A percentile compares a stretch with the other conserved stretches of the same genome.
These are phyloP conservation scores for Cacoxenus indagator DNA, from an alignment of 2,888 invertebrate species.

Conservation along the genomic window DNA sequence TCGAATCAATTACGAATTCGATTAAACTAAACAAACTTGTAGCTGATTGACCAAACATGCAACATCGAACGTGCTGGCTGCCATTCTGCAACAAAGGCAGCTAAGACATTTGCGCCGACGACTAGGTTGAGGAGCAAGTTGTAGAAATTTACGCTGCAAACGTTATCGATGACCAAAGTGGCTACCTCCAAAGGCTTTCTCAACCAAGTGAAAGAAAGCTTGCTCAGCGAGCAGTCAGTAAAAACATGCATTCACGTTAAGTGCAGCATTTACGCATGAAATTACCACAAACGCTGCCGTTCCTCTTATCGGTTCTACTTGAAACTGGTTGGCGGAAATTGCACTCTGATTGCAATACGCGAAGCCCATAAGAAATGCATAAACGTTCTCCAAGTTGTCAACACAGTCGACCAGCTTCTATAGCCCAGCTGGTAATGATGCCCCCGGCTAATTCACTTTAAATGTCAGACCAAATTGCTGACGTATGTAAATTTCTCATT, in stretches of 20 bases:
- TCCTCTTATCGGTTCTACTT: not conserved
- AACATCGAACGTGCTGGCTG: constrained; percentile 25
- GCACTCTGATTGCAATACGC: constrained; percentile 2
- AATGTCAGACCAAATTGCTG: constrained; percentile 57
- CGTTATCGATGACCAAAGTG: constrained; percentile 6
- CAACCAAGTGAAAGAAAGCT: not conserved
- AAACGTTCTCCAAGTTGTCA: not conserved
- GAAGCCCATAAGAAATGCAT: not conserved
- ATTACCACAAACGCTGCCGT: not conserved
- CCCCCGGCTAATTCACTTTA: constrained; percentile 60
- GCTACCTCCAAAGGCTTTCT: not conserved
- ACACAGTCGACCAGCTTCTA: not conserved
- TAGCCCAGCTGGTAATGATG: not conserved
- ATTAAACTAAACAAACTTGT: constrained; percentile 63
- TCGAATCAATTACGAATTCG: constrained; percentile 58
- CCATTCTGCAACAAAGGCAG: too few species aligned
- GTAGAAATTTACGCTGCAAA: too few species aligned
- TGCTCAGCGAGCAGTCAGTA: too few species aligned
- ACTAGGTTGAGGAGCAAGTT: too few species aligned
- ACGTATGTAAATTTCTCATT: constrained; percentile 43
- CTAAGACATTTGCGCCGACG: constrained; percentile 19
- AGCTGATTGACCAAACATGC: constrained; percentile 60
- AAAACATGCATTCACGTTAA: constrained; percentile 33
- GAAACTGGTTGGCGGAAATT: constrained; percentile 6
- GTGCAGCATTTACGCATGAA: constrained; percentile 7